Base-by-base conservation (phyloP, 92 coral and sea anemone genomes). In the Epizoanthus stellaris region DNA sequence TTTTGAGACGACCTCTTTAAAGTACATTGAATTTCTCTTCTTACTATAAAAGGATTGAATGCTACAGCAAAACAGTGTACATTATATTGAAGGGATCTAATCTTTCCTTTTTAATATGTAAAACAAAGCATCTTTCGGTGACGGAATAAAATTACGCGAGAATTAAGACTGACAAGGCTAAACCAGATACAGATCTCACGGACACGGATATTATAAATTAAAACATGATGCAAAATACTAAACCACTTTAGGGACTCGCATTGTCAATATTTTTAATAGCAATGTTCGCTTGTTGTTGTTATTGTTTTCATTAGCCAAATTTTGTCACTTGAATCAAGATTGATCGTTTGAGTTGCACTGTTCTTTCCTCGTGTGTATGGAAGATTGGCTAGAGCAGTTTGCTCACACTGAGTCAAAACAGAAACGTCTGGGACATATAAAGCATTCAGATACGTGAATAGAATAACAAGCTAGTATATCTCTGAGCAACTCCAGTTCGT, bases 211-310 rank as follows among this genome's bases (percentile, higher is more conserved):
- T 72, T 72, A 45, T 23, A 47, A 72, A 3, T 53, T 47, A 53
- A 70, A 47, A 57, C 47, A 19, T 34, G 42, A 45, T 43, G 23
- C n/a, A 72, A 19, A 69, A 72, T 20, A 20, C n/a, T 16, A 34
- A 67, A 34, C 2, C 4, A 13, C 72, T 71, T 7, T 17, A 71
- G 47, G 38, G 54, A 47, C 43, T 40, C 30, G 14, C 5, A 19
- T 72, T 72, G 77, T 45, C 57, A 72, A 20, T 21, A 72, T 72
- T 72, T 39, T 10, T 52, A 9, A 52, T 52, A 11, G 56, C 56
- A 52, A 13, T 52, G 3, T 52, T 52, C 14, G 2, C 56, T 1
- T 9, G 56, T 52, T 9, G 12, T 52, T 52, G 56, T 52, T 52
- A 9, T 11, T 52, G 56, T 49, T 49, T 49, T 49, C 56, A 49